Evolutionary conservation across 2,113 vertebrate genomes (phyloP).

Genomic region (Coturnix japonica): DNA sequence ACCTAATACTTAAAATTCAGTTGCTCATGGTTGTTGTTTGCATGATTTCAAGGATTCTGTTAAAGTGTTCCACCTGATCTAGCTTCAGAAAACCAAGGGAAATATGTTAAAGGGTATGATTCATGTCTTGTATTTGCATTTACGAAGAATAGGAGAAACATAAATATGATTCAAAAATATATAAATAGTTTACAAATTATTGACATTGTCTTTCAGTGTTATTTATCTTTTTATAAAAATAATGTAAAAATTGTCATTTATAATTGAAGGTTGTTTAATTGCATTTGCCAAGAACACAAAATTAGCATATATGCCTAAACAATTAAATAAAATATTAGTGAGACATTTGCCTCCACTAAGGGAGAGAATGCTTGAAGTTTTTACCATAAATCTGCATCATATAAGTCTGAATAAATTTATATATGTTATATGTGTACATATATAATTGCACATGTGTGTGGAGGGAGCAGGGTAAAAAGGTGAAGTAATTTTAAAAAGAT

Average conservation of each 20-base stretch:
- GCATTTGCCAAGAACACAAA: background rate
- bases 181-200: background rate
- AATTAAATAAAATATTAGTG: background rate
- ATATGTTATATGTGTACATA: background rate
- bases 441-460: background rate
- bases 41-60: conserved; percentile 35
- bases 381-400: background rate
- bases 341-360: background rate
- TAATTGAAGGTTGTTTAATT: background rate
- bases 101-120: conserved; percentile 6
- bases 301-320: background rate
- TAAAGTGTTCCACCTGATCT: conserved; percentile 45
- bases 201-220: background rate
- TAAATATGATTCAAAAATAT: background rate
- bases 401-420: background rate
- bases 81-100: conserved; percentile 13
- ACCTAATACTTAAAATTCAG: conserved; percentile 55
- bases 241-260: background rate
- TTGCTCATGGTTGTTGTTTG: conserved; percentile 28
- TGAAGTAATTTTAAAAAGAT: background rate
- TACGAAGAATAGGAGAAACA: background rate
- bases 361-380: background rate
- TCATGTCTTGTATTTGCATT: background rate
- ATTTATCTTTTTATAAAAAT: background rate
- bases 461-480: background rate